Evolutionary conservation across 1,140 invertebrate species (phyloP), one percentile per base, ranked within the genome.

Genomic region (Cyrtorhinus lividipennis): DNA sequence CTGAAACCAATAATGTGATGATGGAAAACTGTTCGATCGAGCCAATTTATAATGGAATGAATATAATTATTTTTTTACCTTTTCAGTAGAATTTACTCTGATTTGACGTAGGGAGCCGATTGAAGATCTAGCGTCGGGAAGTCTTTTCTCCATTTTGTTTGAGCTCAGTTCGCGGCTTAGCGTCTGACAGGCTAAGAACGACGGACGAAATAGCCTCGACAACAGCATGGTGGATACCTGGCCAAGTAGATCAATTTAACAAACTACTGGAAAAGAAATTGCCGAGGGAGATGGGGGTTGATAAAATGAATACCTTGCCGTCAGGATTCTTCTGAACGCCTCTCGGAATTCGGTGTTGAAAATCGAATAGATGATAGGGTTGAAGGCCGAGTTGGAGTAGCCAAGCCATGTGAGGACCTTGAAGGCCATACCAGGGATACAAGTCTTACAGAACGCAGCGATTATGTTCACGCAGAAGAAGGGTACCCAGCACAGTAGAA

Each of bases 301-400:
- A n/a, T n/a, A n/a, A n/a, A n/a, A n/a, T n/a, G n/a, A n/a, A n/a
- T n/a, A 53, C 48, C 48, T 53, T 72, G 68, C 81, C 20, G 88
- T 90, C 56, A 99, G 79, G 65, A 99, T 96, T 69, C 91, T 86
- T 71, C 92, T 90, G 79, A 99, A 99, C n/a, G 96, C 95, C 70
- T 96, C 91, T n/a, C 96, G 81, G 72, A 99, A 99, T 73, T 99
- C 96, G 13, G 92, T 92, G 77, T 99, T 99, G 79, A 99, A 99
- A 71, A 99, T 98, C 62, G 93, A 96, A 78, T 99, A 99, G 72
- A 99, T 99, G 70, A 98, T 92, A 8, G 96, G 96, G 76, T 96
- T 96, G 77, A 97, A 92, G 46, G 92, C 90, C 27, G 90, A 95
- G 75, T 98, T 98, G 59, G 92, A 94, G 75, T 98, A 99, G 63